Percentiles rank a stretch among this genome's conserved stretches.
phyloP scores from a whole-genome alignment of 2,113 vertebrate genomes.

The Nematolebias whitei region DNA sequence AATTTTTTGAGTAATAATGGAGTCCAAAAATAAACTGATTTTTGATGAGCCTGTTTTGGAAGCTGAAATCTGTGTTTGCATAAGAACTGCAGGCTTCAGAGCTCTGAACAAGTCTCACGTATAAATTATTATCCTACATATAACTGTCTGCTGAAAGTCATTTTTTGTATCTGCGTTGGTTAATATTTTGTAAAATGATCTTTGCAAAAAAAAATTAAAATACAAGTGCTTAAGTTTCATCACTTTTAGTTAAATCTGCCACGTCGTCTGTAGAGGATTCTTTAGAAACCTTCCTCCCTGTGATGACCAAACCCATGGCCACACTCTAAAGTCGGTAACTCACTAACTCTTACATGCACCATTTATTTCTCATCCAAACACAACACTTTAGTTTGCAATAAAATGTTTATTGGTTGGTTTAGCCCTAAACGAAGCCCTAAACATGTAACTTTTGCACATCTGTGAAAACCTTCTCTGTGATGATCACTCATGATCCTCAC shows the following conservation, averaged over 20 bases:
- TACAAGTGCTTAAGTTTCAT: not conserved
- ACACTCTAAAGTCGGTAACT: too few species aligned
- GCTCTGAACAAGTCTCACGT: conserved; percentile 3
- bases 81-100: not conserved
- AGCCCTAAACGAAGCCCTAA: too few species aligned
- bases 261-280: not conserved
- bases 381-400: too few species aligned
- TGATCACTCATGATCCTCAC: too few species aligned
- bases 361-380: too few species aligned
- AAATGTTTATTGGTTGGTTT: too few species aligned
- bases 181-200: not conserved
- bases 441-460: too few species aligned
- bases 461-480: too few species aligned
- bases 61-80: not conserved
- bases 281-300: too few species aligned
- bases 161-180: not conserved
- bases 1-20: conserved; percentile 10
- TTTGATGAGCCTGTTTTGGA: conserved; percentile 20
- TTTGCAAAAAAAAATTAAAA: not conserved
- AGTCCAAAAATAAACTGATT: conserved; percentile 24
- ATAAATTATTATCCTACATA: conserved; percentile 6
- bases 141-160: not conserved
- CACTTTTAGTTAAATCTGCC: conserved; percentile 26
- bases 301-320: too few species aligned
- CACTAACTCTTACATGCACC: too few species aligned